Conservation (phyloP, 2,888 invertebrate genomes). For the Lasioglossum morio region DNA sequence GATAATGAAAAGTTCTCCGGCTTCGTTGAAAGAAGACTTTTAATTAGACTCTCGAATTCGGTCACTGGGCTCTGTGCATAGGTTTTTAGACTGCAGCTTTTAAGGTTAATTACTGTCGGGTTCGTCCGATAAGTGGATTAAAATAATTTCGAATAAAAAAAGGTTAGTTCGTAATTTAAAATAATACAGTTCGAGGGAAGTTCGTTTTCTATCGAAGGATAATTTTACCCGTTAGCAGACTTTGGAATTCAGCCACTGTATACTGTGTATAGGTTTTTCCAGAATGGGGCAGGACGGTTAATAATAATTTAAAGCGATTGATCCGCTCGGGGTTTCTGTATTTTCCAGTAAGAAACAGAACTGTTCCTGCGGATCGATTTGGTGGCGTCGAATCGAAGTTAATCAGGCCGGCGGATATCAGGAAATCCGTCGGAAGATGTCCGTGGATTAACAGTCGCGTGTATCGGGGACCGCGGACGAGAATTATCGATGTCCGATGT, state of each 20-base stretch:
- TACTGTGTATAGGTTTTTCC: neutral
- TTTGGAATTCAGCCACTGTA: neutral
- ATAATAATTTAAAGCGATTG: neutral
- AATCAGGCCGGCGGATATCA: neutral
- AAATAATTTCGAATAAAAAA: neutral
- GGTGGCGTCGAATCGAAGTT: neutral
- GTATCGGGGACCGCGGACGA: constrained; percentile 32
- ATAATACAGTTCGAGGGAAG: neutral
- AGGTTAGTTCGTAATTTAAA: neutral
- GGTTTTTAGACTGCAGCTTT: neutral
- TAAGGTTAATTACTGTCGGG: neutral
- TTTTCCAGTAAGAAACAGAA: neutral
- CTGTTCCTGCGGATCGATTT: neutral
- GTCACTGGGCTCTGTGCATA: neutral
- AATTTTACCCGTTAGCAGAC: neutral
- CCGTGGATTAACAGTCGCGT: constrained; percentile 10
- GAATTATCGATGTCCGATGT: constrained; percentile 62
- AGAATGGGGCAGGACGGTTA: neutral
- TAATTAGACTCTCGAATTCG: neutral
- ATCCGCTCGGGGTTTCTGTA: neutral
- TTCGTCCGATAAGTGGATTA: neutral
- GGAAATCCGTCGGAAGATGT: constrained; percentile 10
- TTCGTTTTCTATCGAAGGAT: neutral
- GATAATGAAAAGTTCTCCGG: neutral
- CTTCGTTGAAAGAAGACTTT: neutral